Conservation (phyloP, 2,113 vertebrate species). For the Myrmophylax atrothorax region DNA sequence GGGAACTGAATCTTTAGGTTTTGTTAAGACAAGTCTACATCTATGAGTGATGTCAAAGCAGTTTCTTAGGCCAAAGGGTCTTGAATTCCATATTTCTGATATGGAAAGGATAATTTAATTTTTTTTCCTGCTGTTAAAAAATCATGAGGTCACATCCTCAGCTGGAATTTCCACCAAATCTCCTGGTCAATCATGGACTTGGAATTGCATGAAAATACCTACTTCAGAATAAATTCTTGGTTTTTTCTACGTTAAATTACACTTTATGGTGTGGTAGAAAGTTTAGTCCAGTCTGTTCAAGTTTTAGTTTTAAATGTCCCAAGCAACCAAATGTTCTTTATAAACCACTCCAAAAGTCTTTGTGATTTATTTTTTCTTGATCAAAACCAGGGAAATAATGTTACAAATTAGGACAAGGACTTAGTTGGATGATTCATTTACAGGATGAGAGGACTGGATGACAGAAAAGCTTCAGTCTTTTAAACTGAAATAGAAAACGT, state of each 20-base stretch:
- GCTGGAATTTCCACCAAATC: not conserved
- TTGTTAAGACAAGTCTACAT: not conserved
- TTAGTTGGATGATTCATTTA: not conserved
- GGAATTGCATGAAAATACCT: not conserved
- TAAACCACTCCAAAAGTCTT: not conserved
- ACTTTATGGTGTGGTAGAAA: not conserved
- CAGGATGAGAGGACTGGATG: not conserved
- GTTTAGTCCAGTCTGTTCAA: not conserved
- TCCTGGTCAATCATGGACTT: not conserved
- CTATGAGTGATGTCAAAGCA: not conserved
- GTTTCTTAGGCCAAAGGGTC: not conserved
- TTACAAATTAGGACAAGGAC: not conserved
- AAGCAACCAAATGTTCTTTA: not conserved
- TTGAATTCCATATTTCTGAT: not conserved
- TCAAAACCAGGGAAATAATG: not conserved
- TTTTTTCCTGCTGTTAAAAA: not conserved
- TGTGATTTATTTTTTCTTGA: not conserved
- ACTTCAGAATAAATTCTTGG: not conserved
- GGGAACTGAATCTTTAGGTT: not conserved
- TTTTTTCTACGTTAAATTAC: not conserved
- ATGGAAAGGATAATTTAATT: not conserved
- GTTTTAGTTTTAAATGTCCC: not conserved
- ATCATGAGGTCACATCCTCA: not conserved
- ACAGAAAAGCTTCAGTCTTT: not conserved
- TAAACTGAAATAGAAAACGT: not conserved